Percentiles rank a stretch among this genome's conserved stretches.
These are phyloP conservation scores for Dasysyrphus albostriatus DNA, from an alignment of 2,888 invertebrate genomes.

Conservation along the genomic window DNA sequence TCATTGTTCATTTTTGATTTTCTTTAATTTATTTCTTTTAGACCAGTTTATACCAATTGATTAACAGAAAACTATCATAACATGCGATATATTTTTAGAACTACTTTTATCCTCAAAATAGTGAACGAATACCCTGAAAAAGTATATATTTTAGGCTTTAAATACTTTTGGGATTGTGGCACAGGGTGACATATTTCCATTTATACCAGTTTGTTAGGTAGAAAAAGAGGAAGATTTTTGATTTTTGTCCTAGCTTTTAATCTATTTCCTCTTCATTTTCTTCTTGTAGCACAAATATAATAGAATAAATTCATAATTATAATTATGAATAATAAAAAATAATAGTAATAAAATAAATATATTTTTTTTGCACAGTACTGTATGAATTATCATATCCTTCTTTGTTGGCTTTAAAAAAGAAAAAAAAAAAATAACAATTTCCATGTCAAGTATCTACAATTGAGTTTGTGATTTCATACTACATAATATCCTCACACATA, in stretches of 20 bases:
- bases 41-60: no score
- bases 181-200: background rate
- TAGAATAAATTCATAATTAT: no score
- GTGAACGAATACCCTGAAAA: background rate
- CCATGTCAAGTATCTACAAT: constrained; percentile 67
- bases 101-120: background rate
- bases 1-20: background rate
- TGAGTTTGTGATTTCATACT: constrained; percentile 50
- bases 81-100: no score
- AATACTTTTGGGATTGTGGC: background rate
- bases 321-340: no score
- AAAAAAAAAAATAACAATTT: constrained; percentile 18
- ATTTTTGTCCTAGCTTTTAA: no score
- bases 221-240: background rate
- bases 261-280: no score
- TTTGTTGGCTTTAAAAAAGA: background rate
- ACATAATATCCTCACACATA: constrained; percentile 30
- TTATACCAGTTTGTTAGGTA: background rate
- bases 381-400: constrained; percentile 46
- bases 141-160: background rate
- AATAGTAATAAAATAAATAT: no score
- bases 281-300: no score
- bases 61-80: no score
- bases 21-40: no score
- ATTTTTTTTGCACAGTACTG: background rate